Conservation (phyloP, 2,888 invertebrate genomes). For the Dryococelus australis region DNA sequence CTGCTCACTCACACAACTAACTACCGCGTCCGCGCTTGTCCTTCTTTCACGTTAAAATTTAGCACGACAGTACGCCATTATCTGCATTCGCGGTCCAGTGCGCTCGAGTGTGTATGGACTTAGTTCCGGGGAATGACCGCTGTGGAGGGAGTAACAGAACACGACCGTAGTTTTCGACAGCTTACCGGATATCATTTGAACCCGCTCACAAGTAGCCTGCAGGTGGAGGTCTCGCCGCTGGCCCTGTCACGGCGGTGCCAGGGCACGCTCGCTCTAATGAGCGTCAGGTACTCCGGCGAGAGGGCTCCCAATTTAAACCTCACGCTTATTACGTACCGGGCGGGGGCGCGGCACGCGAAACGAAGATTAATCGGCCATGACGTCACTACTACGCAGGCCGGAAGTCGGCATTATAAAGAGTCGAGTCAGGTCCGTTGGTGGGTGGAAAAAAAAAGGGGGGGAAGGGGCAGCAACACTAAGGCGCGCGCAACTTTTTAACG, state of each 20-base stretch:
- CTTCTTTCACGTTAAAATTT: too few relatives aligned
- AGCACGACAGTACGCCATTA: too few relatives aligned
- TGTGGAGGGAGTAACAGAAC: too few relatives aligned
- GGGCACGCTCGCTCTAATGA: not conserved
- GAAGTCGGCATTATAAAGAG: conserved; percentile 35
- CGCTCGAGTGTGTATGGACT: too few relatives aligned
- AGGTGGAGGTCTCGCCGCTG: too few relatives aligned
- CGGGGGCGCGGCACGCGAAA: conserved; percentile 34
- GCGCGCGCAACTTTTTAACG: conserved; percentile 47
- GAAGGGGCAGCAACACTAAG: conserved; percentile 17
- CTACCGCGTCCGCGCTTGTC: too few relatives aligned
- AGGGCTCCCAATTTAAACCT: conserved; percentile 38
- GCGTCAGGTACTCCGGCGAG: not conserved
- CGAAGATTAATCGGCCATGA: conserved; percentile 44
- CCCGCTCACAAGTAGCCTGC: too few relatives aligned
- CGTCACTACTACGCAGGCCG: conserved; percentile 42
- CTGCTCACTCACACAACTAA: too few relatives aligned
- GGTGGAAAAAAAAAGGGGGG: conserved; percentile 24
- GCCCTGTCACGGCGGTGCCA: not conserved
- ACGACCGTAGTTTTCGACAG: too few relatives aligned
- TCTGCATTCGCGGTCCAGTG: too few relatives aligned
- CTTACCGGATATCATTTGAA: too few relatives aligned
- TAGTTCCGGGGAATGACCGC: too few relatives aligned
- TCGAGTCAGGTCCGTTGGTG: not conserved
- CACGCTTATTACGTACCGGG: conserved; percentile 42